These are phyloP conservation scores for Neosilurus mollespiculum DNA, from an alignment of 2,797 vertebrate genomes.

Conservation along the genomic window DNA sequence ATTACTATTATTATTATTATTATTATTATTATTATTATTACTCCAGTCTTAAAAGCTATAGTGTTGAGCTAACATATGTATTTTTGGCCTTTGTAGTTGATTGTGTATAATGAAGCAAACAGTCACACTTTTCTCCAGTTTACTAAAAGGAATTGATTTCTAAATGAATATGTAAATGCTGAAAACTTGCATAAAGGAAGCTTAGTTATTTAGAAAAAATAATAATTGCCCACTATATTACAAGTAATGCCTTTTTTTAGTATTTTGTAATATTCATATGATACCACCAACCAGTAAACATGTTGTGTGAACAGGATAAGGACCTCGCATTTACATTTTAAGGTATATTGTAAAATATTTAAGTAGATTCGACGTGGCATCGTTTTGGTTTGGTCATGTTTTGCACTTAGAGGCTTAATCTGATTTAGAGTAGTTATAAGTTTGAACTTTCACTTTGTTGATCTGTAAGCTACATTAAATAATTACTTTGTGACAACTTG, in stretches of 20 bases:
- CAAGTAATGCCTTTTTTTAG: not conserved
- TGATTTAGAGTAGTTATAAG: not conserved
- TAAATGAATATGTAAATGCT: not conserved
- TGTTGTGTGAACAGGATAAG: not conserved
- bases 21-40: no score
- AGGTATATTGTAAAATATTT: not conserved
- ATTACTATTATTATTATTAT: no score
- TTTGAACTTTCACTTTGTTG: not conserved
- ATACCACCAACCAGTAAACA: not conserved
- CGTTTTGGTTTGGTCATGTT: not conserved
- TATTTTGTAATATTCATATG: not conserved
- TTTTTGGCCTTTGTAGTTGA: not conserved
- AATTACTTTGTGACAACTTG: not conserved
- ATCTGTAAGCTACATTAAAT: not conserved
- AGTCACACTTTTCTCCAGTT: not conserved
- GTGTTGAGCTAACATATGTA: not conserved
- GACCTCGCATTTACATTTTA: not conserved
- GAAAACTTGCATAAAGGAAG: not conserved
- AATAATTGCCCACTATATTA: not conserved
- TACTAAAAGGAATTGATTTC: not conserved
- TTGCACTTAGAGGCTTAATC: not conserved
- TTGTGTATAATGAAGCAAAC: not conserved
- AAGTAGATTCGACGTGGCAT: not conserved
- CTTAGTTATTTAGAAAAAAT: not conserved
- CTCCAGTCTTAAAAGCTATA: no score